A percentile compares a stretch with the other conserved stretches of the same genome.
Conservation (phyloP, 2,113 vertebrate genomes). For the Aegithalos caudatus region DNA sequence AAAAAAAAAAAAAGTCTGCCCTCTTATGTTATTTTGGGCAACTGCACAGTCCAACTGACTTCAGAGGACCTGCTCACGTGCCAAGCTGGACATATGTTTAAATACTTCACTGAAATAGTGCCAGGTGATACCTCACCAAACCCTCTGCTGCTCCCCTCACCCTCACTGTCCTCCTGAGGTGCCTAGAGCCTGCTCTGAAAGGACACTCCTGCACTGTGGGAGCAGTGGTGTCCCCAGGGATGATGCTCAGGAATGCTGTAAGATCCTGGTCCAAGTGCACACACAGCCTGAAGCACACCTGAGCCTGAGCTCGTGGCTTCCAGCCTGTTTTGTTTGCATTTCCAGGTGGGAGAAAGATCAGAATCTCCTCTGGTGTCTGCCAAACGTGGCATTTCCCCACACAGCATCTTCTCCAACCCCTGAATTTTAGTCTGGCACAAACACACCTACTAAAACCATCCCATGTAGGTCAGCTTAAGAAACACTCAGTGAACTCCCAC, state of each 20-base stretch:
- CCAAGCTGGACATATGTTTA: background rate
- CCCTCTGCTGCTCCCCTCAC: background rate
- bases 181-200: background rate
- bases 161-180: background rate
- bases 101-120: background rate
- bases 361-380: background rate
- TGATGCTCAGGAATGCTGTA: accelerated
- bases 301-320: background rate
- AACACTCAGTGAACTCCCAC: background rate
- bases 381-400: background rate
- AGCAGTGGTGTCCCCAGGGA: accelerated
- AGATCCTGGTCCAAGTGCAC: accelerated
- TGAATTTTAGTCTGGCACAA: background rate
- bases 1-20: too few species aligned
- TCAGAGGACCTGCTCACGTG: background rate
- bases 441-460: background rate
- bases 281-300: accelerated
- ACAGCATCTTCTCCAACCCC: background rate
- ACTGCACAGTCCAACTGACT: background rate
- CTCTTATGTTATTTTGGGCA: background rate
- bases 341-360: background rate
- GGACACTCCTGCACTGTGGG: background rate
- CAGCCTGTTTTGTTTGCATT: background rate
- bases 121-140: background rate
- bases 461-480: background rate